Evolutionary conservation across 2,797 vertebrate species (phyloP).

Genomic region (Rhincodon typus): DNA sequence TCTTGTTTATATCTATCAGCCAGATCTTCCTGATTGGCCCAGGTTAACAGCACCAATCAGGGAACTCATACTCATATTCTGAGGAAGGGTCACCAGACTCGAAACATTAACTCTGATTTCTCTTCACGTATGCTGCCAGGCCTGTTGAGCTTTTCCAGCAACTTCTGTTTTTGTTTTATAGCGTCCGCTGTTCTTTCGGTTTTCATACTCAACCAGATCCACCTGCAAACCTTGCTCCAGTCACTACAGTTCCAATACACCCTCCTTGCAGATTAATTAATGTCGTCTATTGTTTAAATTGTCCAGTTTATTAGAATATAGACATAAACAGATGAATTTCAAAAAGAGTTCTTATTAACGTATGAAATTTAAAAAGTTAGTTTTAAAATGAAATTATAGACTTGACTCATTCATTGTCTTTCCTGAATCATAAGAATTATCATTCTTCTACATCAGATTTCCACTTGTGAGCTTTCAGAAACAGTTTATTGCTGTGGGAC

Average conservation of each 20-base stretch:
- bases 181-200: too few relatives aligned
- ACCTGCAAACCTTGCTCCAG: background rate
- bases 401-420: background rate
- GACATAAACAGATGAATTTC: background rate
- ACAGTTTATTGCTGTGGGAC: background rate
- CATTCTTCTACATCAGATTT: background rate
- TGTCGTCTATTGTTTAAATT: background rate
- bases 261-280: background rate
- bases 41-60: too few relatives aligned
- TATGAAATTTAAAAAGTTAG: background rate
- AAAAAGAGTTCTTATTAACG: background rate
- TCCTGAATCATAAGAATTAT: background rate
- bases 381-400: background rate
- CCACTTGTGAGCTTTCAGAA: background rate
- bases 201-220: too few relatives aligned
- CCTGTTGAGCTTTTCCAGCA: too few relatives aligned
- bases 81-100: too few relatives aligned
- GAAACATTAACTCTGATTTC: too few relatives aligned
- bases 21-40: too few relatives aligned
- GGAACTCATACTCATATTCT: too few relatives aligned
- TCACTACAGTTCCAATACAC: background rate
- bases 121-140: too few relatives aligned
- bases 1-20: too few relatives aligned
- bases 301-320: background rate
- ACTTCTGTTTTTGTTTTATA: too few relatives aligned